Conservation (phyloP, 1,140 invertebrate genomes). For the Atta cephalotes region DNA sequence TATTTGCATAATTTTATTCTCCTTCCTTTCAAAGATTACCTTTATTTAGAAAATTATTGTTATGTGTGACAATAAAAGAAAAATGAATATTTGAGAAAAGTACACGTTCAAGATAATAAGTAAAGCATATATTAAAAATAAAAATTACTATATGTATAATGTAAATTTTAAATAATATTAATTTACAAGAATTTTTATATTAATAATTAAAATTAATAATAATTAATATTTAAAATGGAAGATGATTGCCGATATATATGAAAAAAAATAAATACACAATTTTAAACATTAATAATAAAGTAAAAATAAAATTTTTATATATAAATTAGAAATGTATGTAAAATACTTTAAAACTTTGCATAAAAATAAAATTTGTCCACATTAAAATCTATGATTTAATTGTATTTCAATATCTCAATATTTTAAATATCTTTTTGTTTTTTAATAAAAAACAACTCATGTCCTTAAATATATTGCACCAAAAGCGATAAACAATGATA, state of each 20-base stretch:
- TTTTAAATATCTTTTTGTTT: background rate
- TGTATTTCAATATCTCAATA: background rate
- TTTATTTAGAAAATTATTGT: background rate
- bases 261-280: background rate
- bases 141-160: background rate
- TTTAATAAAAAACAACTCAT: background rate
- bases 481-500: conserved; percentile 45
- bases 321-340: background rate
- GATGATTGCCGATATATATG: background rate
- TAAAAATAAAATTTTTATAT: background rate
- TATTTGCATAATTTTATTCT: conserved; percentile 45
- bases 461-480: background rate
- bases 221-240: too few relatives aligned
- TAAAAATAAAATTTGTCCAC: background rate
- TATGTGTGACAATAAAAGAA: background rate
- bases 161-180: background rate
- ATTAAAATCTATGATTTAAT: background rate
- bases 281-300: background rate
- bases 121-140: background rate
- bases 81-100: background rate
- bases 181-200: background rate
- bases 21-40: background rate
- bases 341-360: background rate
- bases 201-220: background rate
- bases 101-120: background rate